Evolutionary conservation across 1,140 invertebrate species (phyloP), one percentile per base, ranked within the genome.

Genomic region (Micrasema minimum): DNA sequence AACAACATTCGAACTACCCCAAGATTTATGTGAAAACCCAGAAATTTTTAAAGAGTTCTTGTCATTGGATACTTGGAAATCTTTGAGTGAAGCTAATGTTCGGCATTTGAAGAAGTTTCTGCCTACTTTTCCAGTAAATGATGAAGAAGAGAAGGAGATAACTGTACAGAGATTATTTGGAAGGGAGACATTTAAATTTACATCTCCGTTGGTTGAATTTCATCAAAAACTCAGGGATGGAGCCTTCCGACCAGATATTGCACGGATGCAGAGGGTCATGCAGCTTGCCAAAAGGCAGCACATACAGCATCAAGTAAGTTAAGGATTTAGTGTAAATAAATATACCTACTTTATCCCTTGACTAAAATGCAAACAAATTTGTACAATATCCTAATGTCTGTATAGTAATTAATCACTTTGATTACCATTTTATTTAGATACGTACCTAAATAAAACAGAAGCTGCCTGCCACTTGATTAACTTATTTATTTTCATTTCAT

Each of bases 101-200:
- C 79, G 84, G 75, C 84, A 88, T 79, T 78, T 90, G 59, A 84
- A 83, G 80, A 84, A 82, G 66, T 87, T 89, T 77, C 77, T 91
- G 55, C 89, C 90, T 38, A 80, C 78, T 18, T 91, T 90, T 80
- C 83, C 87, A 12, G 83, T 85, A 75, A 85, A 89, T 79, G 86
- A 90, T 79, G 79, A 80, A 46, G 79, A 82, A 59, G 88, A 90
- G 78, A 90, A 89, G 78, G 82, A 86, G 41, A 80, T 80, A 64
- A 89, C 88, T 12, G 70, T 90, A 26, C 81, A 83, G 75, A 85
- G 79, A 76, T 78, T 91, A 22, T 89, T 91, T 76, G 80, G 78
- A 69, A 82, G 87, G 71, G 86, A 89, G 70, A 87, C 84, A 75
- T 88, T 91, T 76, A 85, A 85, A 38, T 90, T 90, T 84, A 85